These are phyloP conservation scores for Temnothorax ravouxi DNA, from an alignment of 2,888 invertebrate genomes.

Conservation along the genomic window DNA sequence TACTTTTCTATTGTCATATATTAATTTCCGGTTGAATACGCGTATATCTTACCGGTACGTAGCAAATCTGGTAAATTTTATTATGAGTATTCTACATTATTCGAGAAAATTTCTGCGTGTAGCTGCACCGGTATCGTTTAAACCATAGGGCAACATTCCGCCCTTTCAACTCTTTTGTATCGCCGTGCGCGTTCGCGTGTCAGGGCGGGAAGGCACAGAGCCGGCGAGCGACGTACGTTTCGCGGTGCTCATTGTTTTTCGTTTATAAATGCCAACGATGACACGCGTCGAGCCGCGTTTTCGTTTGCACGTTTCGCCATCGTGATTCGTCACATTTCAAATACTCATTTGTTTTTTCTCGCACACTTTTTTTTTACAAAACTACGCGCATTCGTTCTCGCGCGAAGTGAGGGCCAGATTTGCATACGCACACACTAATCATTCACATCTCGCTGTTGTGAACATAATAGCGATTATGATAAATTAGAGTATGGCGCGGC, in stretches of 20 bases:
- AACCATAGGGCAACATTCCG: conserved; percentile 42
- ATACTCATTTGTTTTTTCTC: conserved; percentile 68
- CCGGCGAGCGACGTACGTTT: conserved; percentile 61
- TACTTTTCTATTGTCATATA: too few relatives aligned
- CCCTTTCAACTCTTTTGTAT: conserved; percentile 36
- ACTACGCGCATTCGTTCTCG: conserved; percentile 3
- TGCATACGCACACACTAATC: background rate
- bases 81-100: too few relatives aligned
- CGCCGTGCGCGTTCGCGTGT: conserved; percentile 12
- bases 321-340: conserved; percentile 64
- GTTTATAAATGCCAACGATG: conserved; percentile 73
- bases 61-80: too few relatives aligned
- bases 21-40: too few relatives aligned
- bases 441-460: background rate
- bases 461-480: background rate
- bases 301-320: conserved; percentile 37
- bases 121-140: conserved; percentile 42
- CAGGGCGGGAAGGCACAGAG: conserved; percentile 35
- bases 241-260: conserved; percentile 65
- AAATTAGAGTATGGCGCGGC: background rate
- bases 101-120: too few relatives aligned
- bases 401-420: background rate
- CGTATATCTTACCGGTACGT: too few relatives aligned
- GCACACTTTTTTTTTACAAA: conserved; percentile 41
- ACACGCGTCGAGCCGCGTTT: conserved; percentile 57